Conservation (phyloP, 35 echinoderm and acorn worm species). For the Strongylocentrotus purpuratus region DNA sequence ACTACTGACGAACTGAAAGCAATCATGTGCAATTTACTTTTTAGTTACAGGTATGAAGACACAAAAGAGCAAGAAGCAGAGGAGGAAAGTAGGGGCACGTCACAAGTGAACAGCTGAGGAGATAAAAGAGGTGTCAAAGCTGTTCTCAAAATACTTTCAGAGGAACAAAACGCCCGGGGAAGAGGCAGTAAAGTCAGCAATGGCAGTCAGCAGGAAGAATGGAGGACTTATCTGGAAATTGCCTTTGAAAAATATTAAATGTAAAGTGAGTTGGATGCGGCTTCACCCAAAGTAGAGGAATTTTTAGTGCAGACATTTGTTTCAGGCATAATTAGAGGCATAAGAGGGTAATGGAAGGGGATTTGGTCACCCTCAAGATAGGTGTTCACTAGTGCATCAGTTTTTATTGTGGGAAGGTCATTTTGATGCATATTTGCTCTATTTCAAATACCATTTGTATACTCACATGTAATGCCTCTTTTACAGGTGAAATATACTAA, state of each 20-base stretch:
- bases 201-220: not conserved
- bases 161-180: slow-evolving; percentile 20
- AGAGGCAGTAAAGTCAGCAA: slow-evolving; percentile 7
- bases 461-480: not conserved
- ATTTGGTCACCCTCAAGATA: too few relatives aligned
- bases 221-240: slow-evolving; percentile 38
- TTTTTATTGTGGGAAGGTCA: not conserved
- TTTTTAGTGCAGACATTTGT: too few relatives aligned
- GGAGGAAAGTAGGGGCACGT: too few relatives aligned
- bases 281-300: not conserved
- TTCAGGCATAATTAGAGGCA: too few relatives aligned
- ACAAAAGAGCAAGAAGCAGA: too few relatives aligned
- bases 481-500: not conserved
- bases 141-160: not conserved
- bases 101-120: too few relatives aligned
- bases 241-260: slow-evolving; percentile 31
- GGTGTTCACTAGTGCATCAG: too few relatives aligned
- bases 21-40: too few relatives aligned
- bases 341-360: too few relatives aligned
- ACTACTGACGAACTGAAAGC: too few relatives aligned
- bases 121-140: not conserved
- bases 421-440: not conserved
- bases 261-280: slow-evolving; percentile 21
- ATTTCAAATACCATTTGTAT: not conserved
- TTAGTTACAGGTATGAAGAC: too few relatives aligned